Conservation (phyloP, 2,797 vertebrate species). For the Urosaurus nigricauda region DNA sequence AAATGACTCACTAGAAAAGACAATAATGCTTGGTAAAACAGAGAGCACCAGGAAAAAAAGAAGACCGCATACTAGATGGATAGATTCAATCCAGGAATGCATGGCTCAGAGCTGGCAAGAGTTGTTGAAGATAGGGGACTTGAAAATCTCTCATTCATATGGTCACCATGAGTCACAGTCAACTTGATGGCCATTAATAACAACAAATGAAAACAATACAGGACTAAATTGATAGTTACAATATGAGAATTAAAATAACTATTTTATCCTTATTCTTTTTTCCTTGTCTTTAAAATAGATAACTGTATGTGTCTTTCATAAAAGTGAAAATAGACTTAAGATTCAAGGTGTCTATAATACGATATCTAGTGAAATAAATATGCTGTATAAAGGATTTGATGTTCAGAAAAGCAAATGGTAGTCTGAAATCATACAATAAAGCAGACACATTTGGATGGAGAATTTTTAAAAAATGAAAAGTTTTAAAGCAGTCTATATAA, state of each 20-base stretch:
- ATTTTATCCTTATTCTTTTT: background rate
- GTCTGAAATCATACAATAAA: background rate
- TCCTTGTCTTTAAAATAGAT: fast-evolving
- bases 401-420: background rate
- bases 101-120: too few species aligned
- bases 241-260: background rate
- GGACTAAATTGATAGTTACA: fast-evolving
- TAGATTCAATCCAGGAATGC: too few species aligned
- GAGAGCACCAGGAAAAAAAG: too few species aligned
- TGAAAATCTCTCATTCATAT: too few species aligned
- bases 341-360: background rate
- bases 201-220: background rate
- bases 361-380: background rate
- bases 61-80: too few species aligned
- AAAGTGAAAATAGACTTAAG: background rate
- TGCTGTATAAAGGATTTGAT: background rate
- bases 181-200: too few species aligned
- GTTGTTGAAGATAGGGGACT: too few species aligned
- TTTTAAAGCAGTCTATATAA: background rate
- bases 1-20: too few species aligned
- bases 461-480: background rate
- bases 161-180: too few species aligned
- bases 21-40: too few species aligned
- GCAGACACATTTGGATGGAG: background rate
- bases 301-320: conserved; percentile 2